These are phyloP conservation scores for Gorsachius magnificus DNA, from an alignment of 2,797 vertebrate species.

Conservation along the genomic window DNA sequence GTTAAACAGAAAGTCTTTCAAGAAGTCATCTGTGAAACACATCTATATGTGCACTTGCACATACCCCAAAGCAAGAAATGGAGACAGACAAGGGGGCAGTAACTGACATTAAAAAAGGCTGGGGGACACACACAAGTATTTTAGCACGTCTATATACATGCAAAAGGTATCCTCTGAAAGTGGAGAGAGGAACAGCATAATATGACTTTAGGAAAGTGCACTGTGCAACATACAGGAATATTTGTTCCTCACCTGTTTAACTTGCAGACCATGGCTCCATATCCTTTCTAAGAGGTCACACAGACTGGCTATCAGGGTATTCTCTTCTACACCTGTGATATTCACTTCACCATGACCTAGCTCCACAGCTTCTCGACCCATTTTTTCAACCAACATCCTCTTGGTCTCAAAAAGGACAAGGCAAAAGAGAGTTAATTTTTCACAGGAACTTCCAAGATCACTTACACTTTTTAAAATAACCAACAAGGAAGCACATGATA, in stretches of 20 bases:
- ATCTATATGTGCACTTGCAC: neutral
- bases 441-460: neutral
- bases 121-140: neutral
- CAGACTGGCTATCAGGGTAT: constrained; percentile 95
- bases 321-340: constrained; percentile 98
- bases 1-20: neutral
- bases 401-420: constrained; percentile 84
- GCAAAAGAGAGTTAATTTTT: constrained; percentile 23
- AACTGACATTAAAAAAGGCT: neutral
- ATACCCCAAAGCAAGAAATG: neutral
- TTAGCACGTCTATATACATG: neutral
- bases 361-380: constrained; percentile 98
- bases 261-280: constrained; percentile 97
- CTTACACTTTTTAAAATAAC: neutral
- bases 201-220: neutral
- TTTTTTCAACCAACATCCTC: constrained; percentile 98
- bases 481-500: neutral
- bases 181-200: neutral
- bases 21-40: neutral
- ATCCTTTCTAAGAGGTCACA: constrained; percentile 98
- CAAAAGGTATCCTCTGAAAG: neutral
- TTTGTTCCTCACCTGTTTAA: constrained; percentile 89
- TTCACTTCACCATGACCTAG: constrained; percentile 97
- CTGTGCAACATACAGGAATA: neutral
- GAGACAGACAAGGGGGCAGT: neutral